Evolutionary conservation across 2,113 vertebrate species (phyloP).

Genomic region (Nycticorax nycticorax): DNA sequence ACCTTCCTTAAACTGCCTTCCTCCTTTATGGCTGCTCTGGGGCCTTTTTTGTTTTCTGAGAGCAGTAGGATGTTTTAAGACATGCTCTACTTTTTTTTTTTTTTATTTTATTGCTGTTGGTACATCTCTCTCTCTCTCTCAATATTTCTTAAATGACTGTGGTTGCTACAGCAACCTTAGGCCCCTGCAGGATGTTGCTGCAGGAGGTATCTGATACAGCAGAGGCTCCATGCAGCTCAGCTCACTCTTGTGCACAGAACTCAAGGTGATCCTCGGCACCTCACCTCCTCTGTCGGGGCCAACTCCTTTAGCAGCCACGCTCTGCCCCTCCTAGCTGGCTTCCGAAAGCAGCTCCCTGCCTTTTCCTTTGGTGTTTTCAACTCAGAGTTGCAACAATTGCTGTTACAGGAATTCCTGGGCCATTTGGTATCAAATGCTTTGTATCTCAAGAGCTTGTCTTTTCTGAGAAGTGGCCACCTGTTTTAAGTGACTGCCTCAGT

Average conservation of each 20-base stretch:
- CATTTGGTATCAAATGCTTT: not conserved
- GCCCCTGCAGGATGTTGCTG: conserved; percentile 10
- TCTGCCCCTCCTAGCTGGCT: not conserved
- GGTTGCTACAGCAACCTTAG: conserved; percentile 61
- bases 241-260: not conserved
- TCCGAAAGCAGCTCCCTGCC: not conserved
- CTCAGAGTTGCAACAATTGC: not conserved
- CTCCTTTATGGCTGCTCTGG: conserved; percentile 11
- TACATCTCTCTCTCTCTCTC: not conserved
- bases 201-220: not conserved
- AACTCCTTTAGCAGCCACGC: not conserved
- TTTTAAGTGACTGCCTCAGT: not conserved
- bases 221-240: not conserved
- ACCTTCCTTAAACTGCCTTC: not conserved
- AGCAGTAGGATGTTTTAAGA: not conserved
- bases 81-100: not conserved
- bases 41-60: conserved; percentile 7
- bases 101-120: conserved; percentile 32
- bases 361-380: not conserved
- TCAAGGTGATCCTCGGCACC: not conserved
- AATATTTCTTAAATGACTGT: conserved; percentile 44
- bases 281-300: not conserved
- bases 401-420: not conserved
- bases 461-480: not conserved
- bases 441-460: not conserved